These are phyloP conservation scores for Ptilorrhoa leucosticta DNA, from an alignment of 2,113 vertebrate species.

Conservation along the genomic window DNA sequence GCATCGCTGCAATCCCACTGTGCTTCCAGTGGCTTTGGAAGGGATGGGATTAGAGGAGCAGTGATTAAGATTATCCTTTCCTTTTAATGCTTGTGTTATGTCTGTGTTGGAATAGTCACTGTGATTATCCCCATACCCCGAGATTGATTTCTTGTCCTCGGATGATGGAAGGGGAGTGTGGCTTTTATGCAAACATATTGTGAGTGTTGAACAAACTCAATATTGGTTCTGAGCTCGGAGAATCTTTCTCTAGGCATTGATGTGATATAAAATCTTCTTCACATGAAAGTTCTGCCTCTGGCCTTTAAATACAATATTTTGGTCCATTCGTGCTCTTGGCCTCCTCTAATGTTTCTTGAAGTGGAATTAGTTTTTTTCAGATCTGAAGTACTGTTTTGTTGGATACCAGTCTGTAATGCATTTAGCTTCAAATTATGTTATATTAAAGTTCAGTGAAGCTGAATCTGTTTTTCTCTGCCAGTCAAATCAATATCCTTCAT, in stretches of 20 bases:
- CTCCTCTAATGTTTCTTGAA: not conserved
- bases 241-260: not conserved
- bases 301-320: not conserved
- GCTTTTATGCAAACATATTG: not conserved
- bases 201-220: not conserved
- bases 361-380: not conserved
- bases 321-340: not conserved
- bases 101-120: not conserved
- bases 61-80: slow-evolving; percentile 9
- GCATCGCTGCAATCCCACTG: not conserved
- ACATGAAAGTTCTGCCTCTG: not conserved
- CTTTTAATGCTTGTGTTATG: not conserved
- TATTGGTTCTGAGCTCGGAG: not conserved
- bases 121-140: not conserved
- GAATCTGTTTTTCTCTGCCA: slow-evolving; percentile 28
- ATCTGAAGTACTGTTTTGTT: not conserved
- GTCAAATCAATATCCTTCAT: slow-evolving; percentile 23
- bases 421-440: slow-evolving; percentile 37
- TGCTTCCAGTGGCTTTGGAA: not conserved
- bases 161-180: not conserved
- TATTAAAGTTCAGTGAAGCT: slow-evolving; percentile 44
- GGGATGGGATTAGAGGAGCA: slow-evolving; percentile 5
- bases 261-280: not conserved
- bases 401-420: not conserved
- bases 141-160: not conserved